Evolutionary conservation across 2,113 vertebrate genomes (phyloP), one percentile per base, ranked within the genome.

Genomic region (Amphiprion ocellaris): DNA sequence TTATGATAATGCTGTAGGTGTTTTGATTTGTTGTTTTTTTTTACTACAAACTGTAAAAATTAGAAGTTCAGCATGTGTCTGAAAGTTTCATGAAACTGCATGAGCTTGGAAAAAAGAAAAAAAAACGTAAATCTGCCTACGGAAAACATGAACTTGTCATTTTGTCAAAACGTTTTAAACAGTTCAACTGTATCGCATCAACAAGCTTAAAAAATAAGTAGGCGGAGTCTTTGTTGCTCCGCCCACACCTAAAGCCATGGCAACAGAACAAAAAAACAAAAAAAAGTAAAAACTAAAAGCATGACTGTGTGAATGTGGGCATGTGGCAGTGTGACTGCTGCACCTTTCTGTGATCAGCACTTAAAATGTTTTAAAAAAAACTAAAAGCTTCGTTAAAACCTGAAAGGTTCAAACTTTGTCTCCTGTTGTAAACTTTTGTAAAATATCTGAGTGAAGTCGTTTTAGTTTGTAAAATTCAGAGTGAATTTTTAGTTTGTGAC

Each of bases 341-440:
- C 68, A 77, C 44, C 55, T 76, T 70, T 74, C 59, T 65, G 33
- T 30, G 44, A 79, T 66, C 74, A 74, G 78, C 83, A 86, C 69
- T 84, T 82, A 62, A 77, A 81, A 85, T 30, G 6, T 30, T 10
- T 10, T 10, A 61, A 53, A 37, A 79, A 72, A 67, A 46, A 69
- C 4, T 4, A 21, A 59, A 53, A 44, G 47, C 17, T 50, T 65
- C 47, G 17, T 59, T 46, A 28, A 46, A 63, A 37, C 73, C 39
- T 12, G 19, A 56, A 41, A 1, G 10, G 52, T 37, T 54, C 37
- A 16, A n/a, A 61, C 46, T 30, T 50, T 50, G 46, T 60, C n/a
- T 63, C 50, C 16, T 82, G 30, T 81, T 83, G 79, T 81, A 75
- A 81, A 76, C 28, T 44, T 79, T 24, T 82, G 65, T 82, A 62